Base-by-base conservation (phyloP, 1,140 invertebrate species). In the Yoshiicerus persimilis region DNA sequence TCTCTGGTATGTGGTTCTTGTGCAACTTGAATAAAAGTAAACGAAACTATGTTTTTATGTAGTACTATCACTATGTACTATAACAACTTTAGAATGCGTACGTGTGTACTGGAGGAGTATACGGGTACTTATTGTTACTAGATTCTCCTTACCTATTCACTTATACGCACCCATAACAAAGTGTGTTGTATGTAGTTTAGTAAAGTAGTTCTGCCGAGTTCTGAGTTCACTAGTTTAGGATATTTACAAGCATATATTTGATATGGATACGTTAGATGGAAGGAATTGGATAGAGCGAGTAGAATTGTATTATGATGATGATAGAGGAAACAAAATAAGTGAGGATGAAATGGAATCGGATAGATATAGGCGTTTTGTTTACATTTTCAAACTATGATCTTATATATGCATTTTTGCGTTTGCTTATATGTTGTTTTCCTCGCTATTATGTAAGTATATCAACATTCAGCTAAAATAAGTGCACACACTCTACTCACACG, bases 281-380 rank as follows among this genome's bases (percentile, higher is more conserved):
- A 64, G 66, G 25, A 70, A 70, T 70, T 27, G 64, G 64, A 70
- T 70, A 70, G 64, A 25, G 30, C 25, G 66, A 70, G 25, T 30
- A 16, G 66, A 70, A 70, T 70, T 27, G 30, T 80, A 80, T n/a
- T 80, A 80, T 36, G 16, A 75, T 66, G 62, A 25, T 75, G 70
- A 80, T 80, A 80, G 70, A 77, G 70, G 20, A 36, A n/a, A 77
- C 20, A 30, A 34, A 34, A 38, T 32, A 30, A 70, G 30, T 70
- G 16, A 70, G 25, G 25, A 70, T 66, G 66, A 30, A 13, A 70
- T 84, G 39, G 38, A 30, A 47, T 84, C 38, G 38, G 83, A 47
- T 84, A 84, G 39, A 84, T 84, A 84, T 84, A 84, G 83, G 23
- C 83, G 83, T 84, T 84, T 84, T 84, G 83, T 84, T 84, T 84